Evolutionary conservation across 2,113 vertebrate genomes (phyloP).

Genomic region (Colistium nudipinnis): DNA sequence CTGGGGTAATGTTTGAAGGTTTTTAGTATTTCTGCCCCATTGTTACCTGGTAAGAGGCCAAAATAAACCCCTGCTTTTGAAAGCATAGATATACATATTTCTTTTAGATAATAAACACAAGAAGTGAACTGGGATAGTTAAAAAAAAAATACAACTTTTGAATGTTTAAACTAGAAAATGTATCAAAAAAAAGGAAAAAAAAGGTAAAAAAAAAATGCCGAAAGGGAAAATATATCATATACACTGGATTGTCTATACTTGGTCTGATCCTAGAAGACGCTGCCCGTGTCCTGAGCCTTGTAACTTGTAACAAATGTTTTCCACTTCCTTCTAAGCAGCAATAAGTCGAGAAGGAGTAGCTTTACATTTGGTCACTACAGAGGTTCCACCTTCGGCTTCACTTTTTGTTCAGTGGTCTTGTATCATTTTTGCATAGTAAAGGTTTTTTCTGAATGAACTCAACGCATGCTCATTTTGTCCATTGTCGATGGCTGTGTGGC

Average conservation of each 20-base stretch:
- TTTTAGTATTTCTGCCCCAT: not conserved
- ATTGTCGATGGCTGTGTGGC: not conserved
- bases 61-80: not conserved
- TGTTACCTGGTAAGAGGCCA: not conserved
- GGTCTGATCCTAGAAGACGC: not conserved
- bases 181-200: not conserved
- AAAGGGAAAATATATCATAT: conserved; percentile 3
- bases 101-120: too few species aligned
- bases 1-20: not conserved
- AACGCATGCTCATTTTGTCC: not conserved
- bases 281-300: not conserved
- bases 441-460: conserved; percentile 8
- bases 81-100: not conserved
- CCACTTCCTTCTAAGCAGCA: not conserved
- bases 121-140: too few species aligned
- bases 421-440: conserved; percentile 21
- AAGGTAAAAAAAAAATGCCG: too few species aligned
- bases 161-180: not conserved
- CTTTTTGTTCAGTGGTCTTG: not conserved
- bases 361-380: conserved; percentile 51
- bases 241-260: conserved; percentile 44
- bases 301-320: conserved; percentile 3
- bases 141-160: not conserved
- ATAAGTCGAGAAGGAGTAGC: conserved; percentile 1
- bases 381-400: too few species aligned